Evolutionary conservation across 2,888 invertebrate genomes (phyloP).

Genomic region (Conus canariensis): DNA sequence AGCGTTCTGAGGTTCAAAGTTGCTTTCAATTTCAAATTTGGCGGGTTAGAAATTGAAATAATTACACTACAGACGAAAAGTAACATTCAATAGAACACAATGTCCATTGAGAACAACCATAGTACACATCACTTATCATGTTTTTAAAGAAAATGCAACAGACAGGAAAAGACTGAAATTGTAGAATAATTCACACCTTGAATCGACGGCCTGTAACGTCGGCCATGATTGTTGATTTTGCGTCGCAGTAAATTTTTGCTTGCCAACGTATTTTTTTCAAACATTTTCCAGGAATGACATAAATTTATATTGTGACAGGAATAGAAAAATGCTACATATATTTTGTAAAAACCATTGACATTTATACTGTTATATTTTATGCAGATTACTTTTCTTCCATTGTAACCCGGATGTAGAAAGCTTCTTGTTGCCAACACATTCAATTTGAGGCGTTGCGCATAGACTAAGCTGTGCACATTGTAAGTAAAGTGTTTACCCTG

Average conservation of each 20-base stretch:
- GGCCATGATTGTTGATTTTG: conserved; percentile 38
- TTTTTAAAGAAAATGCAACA: neutral
- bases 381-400: neutral
- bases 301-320: neutral
- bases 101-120: neutral
- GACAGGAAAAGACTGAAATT: neutral
- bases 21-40: conserved; percentile 32
- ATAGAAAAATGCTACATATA: neutral
- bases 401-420: conserved; percentile 41
- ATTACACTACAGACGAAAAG: neutral
- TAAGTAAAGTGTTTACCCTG: no score
- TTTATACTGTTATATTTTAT: neutral
- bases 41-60: conserved; percentile 4
- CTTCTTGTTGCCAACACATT: conserved; percentile 38
- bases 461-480: neutral
- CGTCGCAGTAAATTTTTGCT: conserved; percentile 14
- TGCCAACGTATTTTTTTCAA: conserved; percentile 29
- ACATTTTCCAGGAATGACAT: neutral
- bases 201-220: conserved; percentile 8
- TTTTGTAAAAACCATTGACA: neutral
- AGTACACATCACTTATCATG: no score
- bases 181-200: conserved; percentile 25
- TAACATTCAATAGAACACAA: neutral
- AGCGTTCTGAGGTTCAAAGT: neutral
- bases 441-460: neutral